phyloP scores from a whole-genome alignment of 2,113 vertebrate genomes.

The Amphilophus citrinellus region DNA sequence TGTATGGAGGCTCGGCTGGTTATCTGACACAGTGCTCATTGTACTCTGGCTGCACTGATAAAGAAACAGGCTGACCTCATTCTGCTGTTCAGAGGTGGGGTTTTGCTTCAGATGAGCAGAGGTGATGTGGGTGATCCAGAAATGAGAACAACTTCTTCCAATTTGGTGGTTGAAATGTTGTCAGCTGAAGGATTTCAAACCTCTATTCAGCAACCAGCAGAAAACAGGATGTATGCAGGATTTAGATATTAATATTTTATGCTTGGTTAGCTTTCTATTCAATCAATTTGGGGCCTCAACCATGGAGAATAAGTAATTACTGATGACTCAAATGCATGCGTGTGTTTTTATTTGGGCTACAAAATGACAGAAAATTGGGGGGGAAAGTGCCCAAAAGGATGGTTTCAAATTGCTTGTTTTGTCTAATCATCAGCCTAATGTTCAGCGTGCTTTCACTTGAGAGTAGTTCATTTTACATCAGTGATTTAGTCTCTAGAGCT shows the following conservation, averaged over 20 bases:
- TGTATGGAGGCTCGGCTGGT: conserved; percentile 18
- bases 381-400: background rate
- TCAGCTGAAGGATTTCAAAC: background rate
- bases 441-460: background rate
- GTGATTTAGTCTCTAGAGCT: background rate
- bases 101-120: conserved; percentile 8
- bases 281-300: background rate
- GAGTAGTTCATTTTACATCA: background rate
- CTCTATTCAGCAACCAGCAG: background rate
- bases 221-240: conserved; percentile 1
- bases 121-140: conserved; percentile 15
- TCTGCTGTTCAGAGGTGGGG: background rate
- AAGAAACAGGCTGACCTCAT: conserved; percentile 30
- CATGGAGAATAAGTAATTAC: background rate
- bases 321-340: background rate
- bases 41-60: conserved; percentile 5
- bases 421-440: background rate
- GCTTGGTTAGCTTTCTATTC: background rate
- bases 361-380: background rate
- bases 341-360: background rate
- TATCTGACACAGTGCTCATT: background rate
- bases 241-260: background rate
- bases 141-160: background rate
- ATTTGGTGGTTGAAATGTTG: background rate
- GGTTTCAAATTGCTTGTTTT: background rate